A percentile compares a stretch with the other conserved stretches of the same genome.
Evolutionary conservation across 2,888 invertebrate genomes (phyloP).

Genomic region (Mamestra brassicae): DNA sequence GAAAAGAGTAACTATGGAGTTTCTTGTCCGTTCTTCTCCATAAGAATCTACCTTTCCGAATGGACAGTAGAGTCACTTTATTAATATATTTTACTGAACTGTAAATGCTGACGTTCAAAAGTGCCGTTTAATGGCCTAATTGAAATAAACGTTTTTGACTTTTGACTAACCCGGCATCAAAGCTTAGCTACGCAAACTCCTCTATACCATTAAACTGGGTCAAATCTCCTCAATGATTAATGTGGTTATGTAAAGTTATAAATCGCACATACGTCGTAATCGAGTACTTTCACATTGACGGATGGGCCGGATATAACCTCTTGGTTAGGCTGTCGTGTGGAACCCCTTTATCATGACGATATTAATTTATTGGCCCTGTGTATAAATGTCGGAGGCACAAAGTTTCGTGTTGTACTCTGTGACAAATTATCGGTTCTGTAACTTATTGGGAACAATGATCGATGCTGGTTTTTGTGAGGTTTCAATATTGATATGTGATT

Average conservation of each 20-base stretch:
- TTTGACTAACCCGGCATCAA: not conserved
- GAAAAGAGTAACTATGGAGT: no score
- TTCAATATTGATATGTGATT: slow-evolving; percentile 50
- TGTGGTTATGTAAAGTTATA: slow-evolving; percentile 69
- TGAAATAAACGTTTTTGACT: no score
- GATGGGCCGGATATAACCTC: slow-evolving; percentile 73
- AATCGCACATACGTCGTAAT: slow-evolving; percentile 71
- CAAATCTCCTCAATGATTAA: slow-evolving; percentile 70
- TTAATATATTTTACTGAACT: no score
- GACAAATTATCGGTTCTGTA: slow-evolving; percentile 57
- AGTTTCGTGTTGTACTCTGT: slow-evolving; percentile 51
- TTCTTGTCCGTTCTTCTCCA: no score
- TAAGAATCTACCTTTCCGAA: no score
- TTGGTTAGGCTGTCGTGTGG: slow-evolving; percentile 66
- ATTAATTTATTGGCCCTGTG: slow-evolving; percentile 65
- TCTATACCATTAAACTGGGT: slow-evolving; percentile 62
- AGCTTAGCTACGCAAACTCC: slow-evolving; percentile 11
- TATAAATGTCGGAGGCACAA: slow-evolving; percentile 58
- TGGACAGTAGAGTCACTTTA: no score
- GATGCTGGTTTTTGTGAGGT: slow-evolving; percentile 43
- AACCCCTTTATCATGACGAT: slow-evolving; percentile 65
- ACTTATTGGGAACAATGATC: slow-evolving; percentile 58
- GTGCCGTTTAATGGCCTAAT: no score
- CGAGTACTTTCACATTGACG: slow-evolving; percentile 73
- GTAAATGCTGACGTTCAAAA: no score